Evolutionary conservation across 2,888 invertebrate genomes (phyloP), one percentile per base, ranked within the genome.

Genomic region (Oithona nana): DNA sequence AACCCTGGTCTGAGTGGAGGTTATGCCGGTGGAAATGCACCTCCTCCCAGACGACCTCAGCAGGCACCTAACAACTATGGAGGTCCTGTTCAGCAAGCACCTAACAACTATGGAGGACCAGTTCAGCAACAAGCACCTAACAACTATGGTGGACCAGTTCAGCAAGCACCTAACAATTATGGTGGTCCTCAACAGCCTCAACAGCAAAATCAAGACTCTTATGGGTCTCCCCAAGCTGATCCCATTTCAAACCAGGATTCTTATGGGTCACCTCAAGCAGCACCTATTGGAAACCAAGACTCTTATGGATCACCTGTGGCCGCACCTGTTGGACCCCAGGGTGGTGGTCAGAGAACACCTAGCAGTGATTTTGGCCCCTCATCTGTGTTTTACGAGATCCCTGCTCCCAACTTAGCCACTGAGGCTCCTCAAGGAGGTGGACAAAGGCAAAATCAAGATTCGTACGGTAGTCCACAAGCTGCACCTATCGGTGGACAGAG

Each of bases 351-450:
- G 16, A 6, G 39, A 39, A 6, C 39, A 11, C 39, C 6, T 11
- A 39, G 39, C 39, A 39, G 8, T 16, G 39, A 39, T 11, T 39
- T 39, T 16, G 39, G 39, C 6, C 39, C 39, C 16, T 39, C 39
- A 6, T 39, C 39, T 39, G 39, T 39, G 39, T 39, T 39, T 39
- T 39, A 39, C 39, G 39, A 24, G 54, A 20, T 54, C 3, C 54
- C 54, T 2, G 54, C 54, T 54, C 54, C 54, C 26, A 54, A 54
- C 26, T 26, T 54, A 3, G 54, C 54, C 54, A 54, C 54, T 16
- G 54, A 20, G 4, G 54, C 54, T 24, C 54, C 54, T 26, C 13
- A 26, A 4, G 6, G 22, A 24, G 54, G 54, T 26, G 20, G 13
- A 16, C 13, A 20, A 20, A 16, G 16, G 16, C 54, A 20, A 26